Conservation (phyloP, 2,797 vertebrate species). For the Bradypodion pumilum region DNA sequence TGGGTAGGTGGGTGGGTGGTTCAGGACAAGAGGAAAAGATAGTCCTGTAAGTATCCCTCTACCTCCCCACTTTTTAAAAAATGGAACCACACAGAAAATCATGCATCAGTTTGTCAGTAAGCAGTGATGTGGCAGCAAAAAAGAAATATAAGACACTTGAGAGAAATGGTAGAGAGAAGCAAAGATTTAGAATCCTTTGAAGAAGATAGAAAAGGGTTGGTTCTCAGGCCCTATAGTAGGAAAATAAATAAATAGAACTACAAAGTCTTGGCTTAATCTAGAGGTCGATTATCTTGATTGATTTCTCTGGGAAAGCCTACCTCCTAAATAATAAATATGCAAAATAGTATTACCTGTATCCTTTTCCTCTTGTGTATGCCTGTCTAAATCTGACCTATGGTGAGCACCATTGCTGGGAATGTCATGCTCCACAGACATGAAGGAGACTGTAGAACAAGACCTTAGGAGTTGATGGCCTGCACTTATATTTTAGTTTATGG, state of each 20-base stretch:
- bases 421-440: not conserved
- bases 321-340: constrained; percentile 33
- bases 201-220: constrained; percentile 38
- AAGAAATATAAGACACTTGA: constrained; percentile 51
- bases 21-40: not conserved
- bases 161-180: constrained; percentile 40
- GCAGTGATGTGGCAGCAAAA: constrained; percentile 45
- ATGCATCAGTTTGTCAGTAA: constrained; percentile 47
- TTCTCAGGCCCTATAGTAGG: constrained; percentile 36
- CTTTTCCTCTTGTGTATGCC: not conserved
- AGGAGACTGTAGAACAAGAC: not conserved
- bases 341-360: constrained; percentile 3
- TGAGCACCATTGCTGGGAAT: not conserved
- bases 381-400: constrained; percentile 16
- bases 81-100: constrained; percentile 24
- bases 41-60: constrained; percentile 31
- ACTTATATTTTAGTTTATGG: constrained; percentile 10
- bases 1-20: too few species aligned
- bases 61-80: not conserved
- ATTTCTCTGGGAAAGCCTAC: constrained; percentile 41
- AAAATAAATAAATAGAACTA: not conserved
- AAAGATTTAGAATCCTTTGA: constrained; percentile 55
- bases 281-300: constrained; percentile 37
- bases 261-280: constrained; percentile 9
- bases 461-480: not conserved